phyloP scores from a whole-genome alignment of 2,113 vertebrate species.

The Perca flavescens region DNA sequence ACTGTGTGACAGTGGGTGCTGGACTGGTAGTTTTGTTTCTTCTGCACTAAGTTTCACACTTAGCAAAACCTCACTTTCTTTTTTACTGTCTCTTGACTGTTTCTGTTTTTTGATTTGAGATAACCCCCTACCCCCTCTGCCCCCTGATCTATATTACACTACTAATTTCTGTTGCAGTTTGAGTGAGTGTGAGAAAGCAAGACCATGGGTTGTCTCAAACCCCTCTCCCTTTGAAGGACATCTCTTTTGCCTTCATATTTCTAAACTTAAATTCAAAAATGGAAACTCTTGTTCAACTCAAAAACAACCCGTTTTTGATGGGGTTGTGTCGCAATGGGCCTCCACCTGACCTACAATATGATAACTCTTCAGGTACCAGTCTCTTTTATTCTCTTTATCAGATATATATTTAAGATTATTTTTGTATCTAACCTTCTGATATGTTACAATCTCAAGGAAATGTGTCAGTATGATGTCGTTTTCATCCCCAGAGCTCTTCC shows the following conservation, averaged over 20 bases:
- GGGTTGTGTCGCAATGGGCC: slow-evolving; percentile 85
- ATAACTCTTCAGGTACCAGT: slow-evolving; percentile 86
- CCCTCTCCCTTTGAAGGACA: slow-evolving; percentile 91
- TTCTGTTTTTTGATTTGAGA: neutral
- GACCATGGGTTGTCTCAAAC: slow-evolving; percentile 82
- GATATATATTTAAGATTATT: neutral
- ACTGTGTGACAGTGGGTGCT: neutral
- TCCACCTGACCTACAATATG: slow-evolving; percentile 89
- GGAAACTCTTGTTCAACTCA: slow-evolving; percentile 86
- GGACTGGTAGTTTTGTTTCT: slow-evolving; percentile 8
- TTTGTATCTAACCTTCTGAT: neutral
- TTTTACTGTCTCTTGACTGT: neutral
- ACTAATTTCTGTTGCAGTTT: slow-evolving; percentile 24
- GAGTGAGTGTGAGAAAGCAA: slow-evolving; percentile 27
- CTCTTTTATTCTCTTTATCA: neutral
- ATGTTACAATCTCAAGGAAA: neutral
- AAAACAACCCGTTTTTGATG: slow-evolving; percentile 86
- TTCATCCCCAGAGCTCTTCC: slow-evolving; percentile 89
- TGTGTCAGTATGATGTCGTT: neutral
- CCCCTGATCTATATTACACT: neutral
- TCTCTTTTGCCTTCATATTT: slow-evolving; percentile 77
- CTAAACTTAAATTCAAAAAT: slow-evolving; percentile 70
- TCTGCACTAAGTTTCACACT: neutral
- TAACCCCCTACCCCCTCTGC: no score
- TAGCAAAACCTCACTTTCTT: neutral